Percentiles rank a stretch among this genome's conserved stretches.
phyloP scores from a whole-genome alignment of 2,888 invertebrate species.

The Argyresthia goedartella region DNA sequence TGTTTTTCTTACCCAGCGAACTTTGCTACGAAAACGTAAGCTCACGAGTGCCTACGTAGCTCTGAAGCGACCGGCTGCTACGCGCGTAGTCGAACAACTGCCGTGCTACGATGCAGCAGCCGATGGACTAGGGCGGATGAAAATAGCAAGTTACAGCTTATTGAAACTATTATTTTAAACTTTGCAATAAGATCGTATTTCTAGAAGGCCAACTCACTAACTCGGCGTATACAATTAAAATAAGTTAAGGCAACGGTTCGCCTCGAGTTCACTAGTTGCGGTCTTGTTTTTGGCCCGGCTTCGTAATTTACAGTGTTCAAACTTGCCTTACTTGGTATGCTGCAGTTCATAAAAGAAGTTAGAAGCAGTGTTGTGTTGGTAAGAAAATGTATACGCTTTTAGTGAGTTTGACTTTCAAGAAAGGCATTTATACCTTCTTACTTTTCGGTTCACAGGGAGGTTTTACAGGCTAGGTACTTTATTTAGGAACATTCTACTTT shows the following conservation, averaged over 20 bases:
- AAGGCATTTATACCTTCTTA: no score
- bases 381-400: background rate
- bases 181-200: background rate
- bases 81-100: constrained; percentile 1
- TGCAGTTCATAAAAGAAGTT: background rate
- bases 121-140: background rate
- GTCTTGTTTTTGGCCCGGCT: background rate
- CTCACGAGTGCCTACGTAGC: background rate
- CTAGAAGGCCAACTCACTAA: background rate
- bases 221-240: background rate
- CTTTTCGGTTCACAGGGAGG: no score
- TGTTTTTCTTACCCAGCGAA: background rate
- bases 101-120: background rate
- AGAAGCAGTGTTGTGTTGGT: background rate
- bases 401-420: no score
- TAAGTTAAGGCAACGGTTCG: background rate
- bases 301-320: background rate
- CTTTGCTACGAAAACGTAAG: background rate
- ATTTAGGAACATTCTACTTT: no score
- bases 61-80: constrained; percentile 3
- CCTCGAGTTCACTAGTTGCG: background rate
- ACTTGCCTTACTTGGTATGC: background rate
- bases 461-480: no score
- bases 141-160: background rate
- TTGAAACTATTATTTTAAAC: background rate